Conservation (phyloP, 2,888 invertebrate genomes). For the Empis stercorea region DNA sequence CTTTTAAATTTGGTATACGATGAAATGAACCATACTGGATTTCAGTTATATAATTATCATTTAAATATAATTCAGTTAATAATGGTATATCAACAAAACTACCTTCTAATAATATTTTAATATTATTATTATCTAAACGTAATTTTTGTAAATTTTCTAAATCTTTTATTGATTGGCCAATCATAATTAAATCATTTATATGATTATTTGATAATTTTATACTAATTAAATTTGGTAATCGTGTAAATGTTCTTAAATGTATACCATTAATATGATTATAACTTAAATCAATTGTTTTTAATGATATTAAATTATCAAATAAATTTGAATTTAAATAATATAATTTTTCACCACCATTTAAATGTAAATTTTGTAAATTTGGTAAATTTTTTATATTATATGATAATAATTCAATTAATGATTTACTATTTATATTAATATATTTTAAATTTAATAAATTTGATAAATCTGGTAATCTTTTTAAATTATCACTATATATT, state of each 20-base stretch:
- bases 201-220: constrained; percentile 58
- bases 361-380: constrained; percentile 58
- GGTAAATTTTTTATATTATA: constrained; percentile 58
- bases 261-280: constrained; percentile 63
- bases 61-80: constrained; percentile 51
- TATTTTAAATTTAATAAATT: constrained; percentile 60
- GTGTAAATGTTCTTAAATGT: constrained; percentile 57
- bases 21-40: constrained; percentile 71
- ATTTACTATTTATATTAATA: constrained; percentile 56
- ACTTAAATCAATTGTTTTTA: constrained; percentile 61
- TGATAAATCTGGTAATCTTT: constrained; percentile 59
- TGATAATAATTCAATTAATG: constrained; percentile 50
- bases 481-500: constrained; percentile 61
- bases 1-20: constrained; percentile 56
- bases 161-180: constrained; percentile 65
- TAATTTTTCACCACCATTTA: constrained; percentile 55
- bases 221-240: constrained; percentile 56
- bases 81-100: constrained; percentile 66
- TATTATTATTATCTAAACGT: constrained; percentile 56
- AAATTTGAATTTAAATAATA: constrained; percentile 58
- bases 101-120: constrained; percentile 59
- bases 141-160: constrained; percentile 57
- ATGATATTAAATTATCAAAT: constrained; percentile 52
- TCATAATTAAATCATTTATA: constrained; percentile 66
- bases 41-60: constrained; percentile 60